Evolutionary conservation across 2,797 vertebrate genomes (phyloP).

Genomic region (Rhincodon typus): DNA sequence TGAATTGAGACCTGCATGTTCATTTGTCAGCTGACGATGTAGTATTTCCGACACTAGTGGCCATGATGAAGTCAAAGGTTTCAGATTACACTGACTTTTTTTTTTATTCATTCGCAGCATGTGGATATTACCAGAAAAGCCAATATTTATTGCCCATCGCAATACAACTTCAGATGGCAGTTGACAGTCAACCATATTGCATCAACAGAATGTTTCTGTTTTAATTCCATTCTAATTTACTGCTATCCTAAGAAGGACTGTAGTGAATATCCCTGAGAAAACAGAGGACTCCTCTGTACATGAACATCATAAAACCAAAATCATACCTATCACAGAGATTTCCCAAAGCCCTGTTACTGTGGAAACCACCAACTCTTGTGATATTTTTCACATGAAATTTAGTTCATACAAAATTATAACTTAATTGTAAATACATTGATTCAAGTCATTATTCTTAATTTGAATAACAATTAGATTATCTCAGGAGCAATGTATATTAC

Average conservation of each 20-base stretch:
- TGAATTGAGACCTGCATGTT: too few species aligned
- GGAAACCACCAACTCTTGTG: constrained; percentile 3
- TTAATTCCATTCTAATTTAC: background rate
- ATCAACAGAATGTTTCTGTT: background rate
- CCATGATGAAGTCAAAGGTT: too few species aligned
- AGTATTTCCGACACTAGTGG: too few species aligned
- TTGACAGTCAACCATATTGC: background rate
- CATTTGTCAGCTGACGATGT: too few species aligned
- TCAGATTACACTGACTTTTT: too few species aligned
- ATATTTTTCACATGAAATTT: background rate
- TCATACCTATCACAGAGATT: background rate
- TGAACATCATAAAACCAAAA: background rate
- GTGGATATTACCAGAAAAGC: too few species aligned
- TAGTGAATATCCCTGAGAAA: background rate
- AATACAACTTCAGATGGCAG: background rate
- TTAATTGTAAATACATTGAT: background rate
- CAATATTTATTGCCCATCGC: too few species aligned
- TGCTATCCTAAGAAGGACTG: background rate
- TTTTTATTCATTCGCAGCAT: too few species aligned
- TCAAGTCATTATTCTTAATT: background rate
- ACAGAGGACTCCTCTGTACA: background rate
- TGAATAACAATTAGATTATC: background rate
- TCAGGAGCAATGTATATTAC: background rate
- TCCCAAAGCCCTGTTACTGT: background rate
- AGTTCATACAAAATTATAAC: background rate